These are phyloP conservation scores for Fratercula arctica DNA, from an alignment of 2,797 vertebrate genomes.

Conservation along the genomic window DNA sequence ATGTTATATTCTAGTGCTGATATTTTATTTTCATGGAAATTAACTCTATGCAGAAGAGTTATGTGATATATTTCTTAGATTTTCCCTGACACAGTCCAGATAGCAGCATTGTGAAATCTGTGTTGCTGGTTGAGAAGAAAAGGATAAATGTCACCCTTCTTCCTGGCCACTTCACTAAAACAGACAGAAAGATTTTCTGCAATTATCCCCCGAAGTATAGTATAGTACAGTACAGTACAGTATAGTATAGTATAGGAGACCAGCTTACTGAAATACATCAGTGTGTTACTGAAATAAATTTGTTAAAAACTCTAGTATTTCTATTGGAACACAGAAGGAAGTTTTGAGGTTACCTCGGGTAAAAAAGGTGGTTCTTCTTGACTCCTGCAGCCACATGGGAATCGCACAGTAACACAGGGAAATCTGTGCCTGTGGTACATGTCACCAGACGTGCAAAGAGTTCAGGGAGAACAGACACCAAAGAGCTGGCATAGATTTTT, in stretches of 20 bases:
- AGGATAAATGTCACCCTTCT: background rate
- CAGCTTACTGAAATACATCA: background rate
- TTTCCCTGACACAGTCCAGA: background rate
- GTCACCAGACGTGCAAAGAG: background rate
- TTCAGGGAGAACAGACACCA: background rate
- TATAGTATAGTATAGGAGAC: background rate
- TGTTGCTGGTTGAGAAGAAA: background rate
- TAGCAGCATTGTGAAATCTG: background rate
- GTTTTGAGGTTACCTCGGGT: background rate
- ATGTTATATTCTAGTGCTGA: background rate
- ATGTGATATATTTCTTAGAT: background rate
- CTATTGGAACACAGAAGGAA: background rate
- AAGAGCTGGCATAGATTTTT: background rate
- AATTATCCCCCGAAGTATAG: background rate
- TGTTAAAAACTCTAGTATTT: background rate
- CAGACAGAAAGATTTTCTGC: background rate
- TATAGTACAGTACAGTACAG: too few species aligned
- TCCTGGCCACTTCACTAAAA: background rate
- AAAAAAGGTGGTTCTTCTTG: background rate
- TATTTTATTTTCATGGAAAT: background rate
- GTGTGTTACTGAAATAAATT: background rate
- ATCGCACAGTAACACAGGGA: background rate
- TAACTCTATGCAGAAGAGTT: background rate
- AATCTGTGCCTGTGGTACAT: background rate
- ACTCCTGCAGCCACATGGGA: background rate